These are phyloP conservation scores for Tachysurus vachellii DNA, from an alignment of 2,113 vertebrate genomes.

Conservation along the genomic window DNA sequence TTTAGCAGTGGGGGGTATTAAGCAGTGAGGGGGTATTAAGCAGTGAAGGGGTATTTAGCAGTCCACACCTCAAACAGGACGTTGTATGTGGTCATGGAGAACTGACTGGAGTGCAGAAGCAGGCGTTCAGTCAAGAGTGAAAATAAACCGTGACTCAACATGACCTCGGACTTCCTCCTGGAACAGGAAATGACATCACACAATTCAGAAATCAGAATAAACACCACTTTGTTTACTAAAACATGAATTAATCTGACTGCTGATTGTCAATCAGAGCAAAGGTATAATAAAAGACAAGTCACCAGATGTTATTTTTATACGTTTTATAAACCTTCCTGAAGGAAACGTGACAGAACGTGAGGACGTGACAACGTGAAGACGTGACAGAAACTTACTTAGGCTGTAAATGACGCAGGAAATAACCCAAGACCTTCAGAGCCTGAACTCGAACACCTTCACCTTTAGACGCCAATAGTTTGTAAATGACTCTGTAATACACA, in stretches of 20 bases:
- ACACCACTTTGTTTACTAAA: neutral
- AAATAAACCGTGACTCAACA: constrained; percentile 93
- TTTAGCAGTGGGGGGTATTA: too few species aligned
- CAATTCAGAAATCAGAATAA: neutral
- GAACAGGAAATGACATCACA: constrained; percentile 51
- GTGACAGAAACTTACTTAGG: constrained; percentile 81
- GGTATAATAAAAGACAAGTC: neutral
- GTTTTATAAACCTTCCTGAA: neutral
- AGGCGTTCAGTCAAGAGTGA: constrained; percentile 91
- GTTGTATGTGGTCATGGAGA: constrained; percentile 95
- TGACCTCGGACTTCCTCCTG: constrained; percentile 96
- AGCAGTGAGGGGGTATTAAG: too few species aligned
- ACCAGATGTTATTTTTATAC: neutral
- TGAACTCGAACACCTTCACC: constrained; percentile 94
- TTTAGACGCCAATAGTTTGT: constrained; percentile 94
- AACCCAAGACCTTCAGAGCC: constrained; percentile 94
- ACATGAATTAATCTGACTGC: neutral
- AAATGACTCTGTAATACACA: constrained; percentile 80
- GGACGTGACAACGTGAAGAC: neutral
- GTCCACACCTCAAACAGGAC: constrained; percentile 91
- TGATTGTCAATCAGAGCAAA: neutral
- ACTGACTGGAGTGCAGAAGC: constrained; percentile 87
- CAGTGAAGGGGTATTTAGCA: neutral
- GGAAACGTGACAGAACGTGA: neutral
- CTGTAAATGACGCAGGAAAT: constrained; percentile 89